These are phyloP conservation scores for Hydrolagus affinis DNA, from an alignment of 2,113 vertebrate genomes.

Conservation along the genomic window DNA sequence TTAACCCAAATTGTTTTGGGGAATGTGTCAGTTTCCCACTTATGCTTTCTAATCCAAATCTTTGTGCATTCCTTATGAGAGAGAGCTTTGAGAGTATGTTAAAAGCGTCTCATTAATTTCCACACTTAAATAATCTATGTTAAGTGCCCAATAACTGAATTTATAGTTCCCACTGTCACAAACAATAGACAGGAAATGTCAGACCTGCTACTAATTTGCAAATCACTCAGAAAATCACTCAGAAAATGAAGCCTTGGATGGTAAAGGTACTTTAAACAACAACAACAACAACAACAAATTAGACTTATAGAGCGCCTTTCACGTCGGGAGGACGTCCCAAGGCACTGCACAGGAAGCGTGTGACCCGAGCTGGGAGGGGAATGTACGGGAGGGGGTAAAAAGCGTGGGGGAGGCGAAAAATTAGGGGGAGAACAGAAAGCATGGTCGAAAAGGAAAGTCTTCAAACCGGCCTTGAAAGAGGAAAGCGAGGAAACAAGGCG, in stretches of 20 bases:
- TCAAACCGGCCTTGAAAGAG: too few relatives aligned
- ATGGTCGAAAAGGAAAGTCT: too few relatives aligned
- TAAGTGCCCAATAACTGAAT: background rate
- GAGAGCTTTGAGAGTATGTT: background rate
- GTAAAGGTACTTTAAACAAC: background rate
- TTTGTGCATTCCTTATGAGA: background rate
- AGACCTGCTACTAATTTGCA: background rate
- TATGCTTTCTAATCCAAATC: background rate
- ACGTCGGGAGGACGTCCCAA: too few relatives aligned
- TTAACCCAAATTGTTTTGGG: background rate
- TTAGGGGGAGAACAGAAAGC: too few relatives aligned
- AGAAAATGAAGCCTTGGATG: background rate
- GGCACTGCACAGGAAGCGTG: too few relatives aligned
- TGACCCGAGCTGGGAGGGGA: too few relatives aligned
- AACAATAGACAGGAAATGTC: background rate
- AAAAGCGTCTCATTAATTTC: background rate
- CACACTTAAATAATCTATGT: background rate
- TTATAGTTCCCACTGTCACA: background rate
- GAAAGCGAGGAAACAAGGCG: too few relatives aligned
- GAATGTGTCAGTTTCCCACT: background rate
- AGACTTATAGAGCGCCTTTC: too few relatives aligned
- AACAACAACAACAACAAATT: too few relatives aligned
- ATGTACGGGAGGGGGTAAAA: too few relatives aligned
- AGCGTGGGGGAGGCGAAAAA: too few relatives aligned
- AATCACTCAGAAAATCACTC: background rate